These are phyloP conservation scores for Anguilla megastoma DNA, from an alignment of 2,797 vertebrate species.

Conservation along the genomic window DNA sequence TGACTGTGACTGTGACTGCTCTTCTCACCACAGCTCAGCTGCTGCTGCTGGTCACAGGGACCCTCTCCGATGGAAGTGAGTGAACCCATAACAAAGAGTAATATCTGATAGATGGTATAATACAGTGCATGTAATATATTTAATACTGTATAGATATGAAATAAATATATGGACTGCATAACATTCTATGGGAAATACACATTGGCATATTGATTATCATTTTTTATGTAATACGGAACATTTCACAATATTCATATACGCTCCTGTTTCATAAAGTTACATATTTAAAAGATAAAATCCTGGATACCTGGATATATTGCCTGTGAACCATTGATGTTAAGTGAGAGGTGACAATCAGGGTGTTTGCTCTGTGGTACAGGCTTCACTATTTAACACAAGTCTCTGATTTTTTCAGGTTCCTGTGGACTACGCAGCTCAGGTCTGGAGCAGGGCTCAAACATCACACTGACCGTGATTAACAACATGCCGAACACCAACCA, in stretches of 20 bases:
- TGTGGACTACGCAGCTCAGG: neutral
- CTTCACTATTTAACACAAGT: neutral
- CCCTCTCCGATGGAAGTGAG: no score
- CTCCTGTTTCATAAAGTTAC: neutral
- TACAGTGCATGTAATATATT: neutral
- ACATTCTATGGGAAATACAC: neutral
- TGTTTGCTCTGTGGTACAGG: no score
- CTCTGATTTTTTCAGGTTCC: neutral
- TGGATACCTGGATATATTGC: no score
- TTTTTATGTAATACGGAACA: neutral
- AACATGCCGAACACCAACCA: neutral
- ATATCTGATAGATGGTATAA: neutral
- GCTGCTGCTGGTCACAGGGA: no score
- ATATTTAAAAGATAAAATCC: no score
- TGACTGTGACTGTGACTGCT: no score
- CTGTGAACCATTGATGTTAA: no score
- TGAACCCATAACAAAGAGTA: no score
- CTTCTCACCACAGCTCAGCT: no score
- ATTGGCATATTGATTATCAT: neutral
- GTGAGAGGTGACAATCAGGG: no score
- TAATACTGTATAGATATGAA: neutral
- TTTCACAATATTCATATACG: neutral
- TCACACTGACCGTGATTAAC: constrained; percentile 51
- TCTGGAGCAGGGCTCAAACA: neutral
- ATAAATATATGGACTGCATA: neutral